These are phyloP conservation scores for Alitta virens DNA, from an alignment of 2,888 invertebrate species.

Conservation along the genomic window DNA sequence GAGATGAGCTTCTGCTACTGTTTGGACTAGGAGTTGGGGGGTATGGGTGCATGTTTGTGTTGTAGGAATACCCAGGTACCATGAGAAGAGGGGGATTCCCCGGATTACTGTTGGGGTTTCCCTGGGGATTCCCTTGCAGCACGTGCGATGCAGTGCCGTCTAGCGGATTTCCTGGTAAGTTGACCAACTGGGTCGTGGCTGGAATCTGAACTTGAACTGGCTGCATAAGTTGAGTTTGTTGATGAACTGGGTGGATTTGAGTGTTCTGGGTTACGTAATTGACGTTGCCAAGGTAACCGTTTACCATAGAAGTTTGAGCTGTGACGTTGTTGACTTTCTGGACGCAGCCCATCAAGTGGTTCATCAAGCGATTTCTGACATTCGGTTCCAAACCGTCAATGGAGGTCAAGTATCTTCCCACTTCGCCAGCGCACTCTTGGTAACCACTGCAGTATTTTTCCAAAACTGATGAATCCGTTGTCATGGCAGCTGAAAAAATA, in stretches of 20 bases:
- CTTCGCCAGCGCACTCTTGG: constrained; percentile 50
- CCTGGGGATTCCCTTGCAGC: too few species aligned
- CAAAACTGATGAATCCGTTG: constrained; percentile 35
- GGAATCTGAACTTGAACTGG: constrained; percentile 12
- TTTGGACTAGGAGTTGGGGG: too few species aligned
- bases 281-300: background rate
- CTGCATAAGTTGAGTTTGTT: background rate
- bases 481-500: constrained; percentile 19
- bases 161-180: constrained; percentile 7
- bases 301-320: constrained; percentile 5
- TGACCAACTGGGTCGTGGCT: constrained; percentile 1
- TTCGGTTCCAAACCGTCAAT: constrained; percentile 38
- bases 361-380: constrained; percentile 39
- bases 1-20: too few species aligned
- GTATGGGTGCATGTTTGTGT: too few species aligned
- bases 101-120: too few species aligned
- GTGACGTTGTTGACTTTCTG: constrained; percentile 7
- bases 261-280: too few species aligned
- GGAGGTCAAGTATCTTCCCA: constrained; percentile 44
- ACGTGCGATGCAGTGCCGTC: too few species aligned
- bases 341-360: constrained; percentile 43
- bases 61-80: too few species aligned
- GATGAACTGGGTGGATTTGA: background rate
- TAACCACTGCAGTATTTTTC: constrained; percentile 42
- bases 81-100: too few species aligned